Percentiles rank a stretch among this genome's conserved stretches.
Evolutionary conservation across 2,888 invertebrate genomes (phyloP).

Genomic region (Ochlodes sylvanus): DNA sequence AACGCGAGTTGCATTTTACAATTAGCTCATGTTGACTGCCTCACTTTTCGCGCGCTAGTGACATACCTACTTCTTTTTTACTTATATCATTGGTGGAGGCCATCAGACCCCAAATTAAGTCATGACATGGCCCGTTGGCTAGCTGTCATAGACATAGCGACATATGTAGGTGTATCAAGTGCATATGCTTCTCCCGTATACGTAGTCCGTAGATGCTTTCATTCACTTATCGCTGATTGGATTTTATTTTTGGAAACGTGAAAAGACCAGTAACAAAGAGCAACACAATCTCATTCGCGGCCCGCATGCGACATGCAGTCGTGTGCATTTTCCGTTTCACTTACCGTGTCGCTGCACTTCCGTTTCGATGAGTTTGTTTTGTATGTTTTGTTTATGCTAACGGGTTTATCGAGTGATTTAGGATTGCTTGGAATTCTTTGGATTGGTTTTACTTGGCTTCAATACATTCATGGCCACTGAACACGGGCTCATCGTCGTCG

Average conservation of each 20-base stretch:
- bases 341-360: slow-evolving; percentile 19
- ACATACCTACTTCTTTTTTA: too few relatives aligned
- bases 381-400: not conserved
- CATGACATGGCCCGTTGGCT: too few relatives aligned
- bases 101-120: too few relatives aligned
- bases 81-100: too few relatives aligned
- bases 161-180: not conserved
- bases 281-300: slow-evolving; percentile 24
- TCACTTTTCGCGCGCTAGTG: too few relatives aligned
- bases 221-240: slow-evolving; percentile 29
- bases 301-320: slow-evolving; percentile 34
- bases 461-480: too few relatives aligned
- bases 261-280: slow-evolving; percentile 18
- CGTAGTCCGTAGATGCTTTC: slow-evolving; percentile 3
- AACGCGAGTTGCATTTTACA: not conserved
- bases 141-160: not conserved
- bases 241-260: slow-evolving; percentile 25
- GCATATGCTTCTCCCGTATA: not conserved
- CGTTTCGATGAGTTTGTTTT: slow-evolving; percentile 12
- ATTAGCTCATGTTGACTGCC: not conserved
- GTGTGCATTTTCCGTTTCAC: slow-evolving; percentile 26
- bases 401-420: too few relatives aligned
- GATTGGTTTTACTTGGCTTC: too few relatives aligned
- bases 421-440: too few relatives aligned
- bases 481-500: too few relatives aligned